phyloP scores from a whole-genome alignment of 2,888 invertebrate genomes.

The Nephrotoma flavescens region DNA sequence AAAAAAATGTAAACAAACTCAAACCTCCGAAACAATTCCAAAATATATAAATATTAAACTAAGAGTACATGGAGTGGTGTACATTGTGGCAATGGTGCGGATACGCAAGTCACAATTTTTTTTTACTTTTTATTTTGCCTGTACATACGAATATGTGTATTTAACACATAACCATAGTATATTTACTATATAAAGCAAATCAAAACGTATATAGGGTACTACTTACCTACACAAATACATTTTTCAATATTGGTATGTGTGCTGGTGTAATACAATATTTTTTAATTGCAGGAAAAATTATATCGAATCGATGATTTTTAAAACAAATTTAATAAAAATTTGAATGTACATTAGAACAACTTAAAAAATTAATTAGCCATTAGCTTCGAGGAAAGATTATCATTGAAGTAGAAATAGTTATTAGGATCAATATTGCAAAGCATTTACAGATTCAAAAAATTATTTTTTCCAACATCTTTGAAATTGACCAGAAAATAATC shows the following conservation, averaged over 20 bases:
- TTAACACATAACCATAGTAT: neutral
- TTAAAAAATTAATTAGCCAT: neutral
- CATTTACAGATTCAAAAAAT: no score
- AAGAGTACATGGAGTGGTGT: neutral
- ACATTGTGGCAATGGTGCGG: neutral
- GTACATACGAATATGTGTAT: neutral
- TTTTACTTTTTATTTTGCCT: neutral
- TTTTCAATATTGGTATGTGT: neutral
- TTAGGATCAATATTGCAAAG: neutral
- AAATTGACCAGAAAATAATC: no score
- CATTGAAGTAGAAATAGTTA: neutral
- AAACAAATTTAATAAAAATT: no score
- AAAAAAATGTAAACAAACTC: neutral
- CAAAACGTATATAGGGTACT: neutral
- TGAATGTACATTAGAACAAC: neutral
- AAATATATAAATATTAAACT: neutral
- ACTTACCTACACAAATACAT: neutral
- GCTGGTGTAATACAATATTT: neutral
- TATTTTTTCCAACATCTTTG: no score
- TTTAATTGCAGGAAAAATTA: neutral
- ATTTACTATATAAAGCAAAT: neutral
- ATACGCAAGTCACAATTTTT: neutral
- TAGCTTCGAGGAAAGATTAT: neutral
- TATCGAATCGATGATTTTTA: neutral
- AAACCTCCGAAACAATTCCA: neutral